These are phyloP conservation scores for Candoia aspera DNA, from an alignment of 2,113 vertebrate genomes.

Conservation along the genomic window DNA sequence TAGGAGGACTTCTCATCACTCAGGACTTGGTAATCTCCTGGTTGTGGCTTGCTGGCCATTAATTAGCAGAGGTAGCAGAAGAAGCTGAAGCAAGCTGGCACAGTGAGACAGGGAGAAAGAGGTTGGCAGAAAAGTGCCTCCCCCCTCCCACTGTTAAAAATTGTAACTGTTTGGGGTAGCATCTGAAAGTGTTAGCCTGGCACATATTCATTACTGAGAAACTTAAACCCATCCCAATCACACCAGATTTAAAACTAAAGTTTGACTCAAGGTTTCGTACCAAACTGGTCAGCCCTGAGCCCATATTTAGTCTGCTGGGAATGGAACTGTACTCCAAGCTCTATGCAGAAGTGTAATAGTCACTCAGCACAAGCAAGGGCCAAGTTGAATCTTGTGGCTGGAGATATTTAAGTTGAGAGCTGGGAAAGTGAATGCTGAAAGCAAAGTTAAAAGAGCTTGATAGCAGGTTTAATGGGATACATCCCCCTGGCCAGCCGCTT, in stretches of 20 bases:
- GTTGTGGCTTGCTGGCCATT: background rate
- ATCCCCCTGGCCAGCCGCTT: background rate
- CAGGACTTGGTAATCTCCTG: background rate
- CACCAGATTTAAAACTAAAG: no score
- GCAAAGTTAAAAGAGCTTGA: background rate
- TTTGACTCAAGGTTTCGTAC: no score
- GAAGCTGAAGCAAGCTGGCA: no score
- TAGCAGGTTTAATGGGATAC: background rate
- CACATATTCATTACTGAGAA: no score
- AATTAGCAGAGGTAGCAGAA: background rate
- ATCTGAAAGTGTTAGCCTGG: no score
- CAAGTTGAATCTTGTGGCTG: background rate
- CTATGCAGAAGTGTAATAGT: background rate
- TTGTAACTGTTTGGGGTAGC: no score
- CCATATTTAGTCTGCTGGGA: background rate
- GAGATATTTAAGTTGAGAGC: background rate
- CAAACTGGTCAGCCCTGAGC: background rate
- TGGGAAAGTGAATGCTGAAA: background rate
- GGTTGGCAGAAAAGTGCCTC: no score
- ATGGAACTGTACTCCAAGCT: background rate
- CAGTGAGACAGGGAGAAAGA: no score
- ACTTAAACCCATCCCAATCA: no score
- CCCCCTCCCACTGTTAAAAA: no score
- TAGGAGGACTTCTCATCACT: background rate
- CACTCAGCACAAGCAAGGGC: background rate